Base-by-base conservation (phyloP, 1,140 invertebrate genomes). In the Brachionus calyciflorus region DNA sequence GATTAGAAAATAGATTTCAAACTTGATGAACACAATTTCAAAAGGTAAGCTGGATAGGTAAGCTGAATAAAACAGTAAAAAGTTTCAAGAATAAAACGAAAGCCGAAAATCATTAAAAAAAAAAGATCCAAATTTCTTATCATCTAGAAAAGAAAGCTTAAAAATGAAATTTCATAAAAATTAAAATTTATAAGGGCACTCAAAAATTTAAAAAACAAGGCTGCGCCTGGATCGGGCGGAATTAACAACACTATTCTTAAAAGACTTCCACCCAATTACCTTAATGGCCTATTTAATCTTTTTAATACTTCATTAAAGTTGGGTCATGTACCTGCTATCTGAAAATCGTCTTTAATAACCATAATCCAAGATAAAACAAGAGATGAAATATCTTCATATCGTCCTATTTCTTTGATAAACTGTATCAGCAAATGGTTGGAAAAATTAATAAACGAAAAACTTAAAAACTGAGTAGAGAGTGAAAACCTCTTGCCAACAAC, bases 311-410 rank as follows among this genome's bases (percentile, higher is more conserved):
- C 44, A 17, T 24, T 75, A 21, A 37, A 40, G n/a, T 17, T 30
- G 7, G 69, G 69, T 28, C 41, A 75, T 55, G 10, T 75, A 33
- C 77, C 78, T 17, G 10, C 21, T n/a, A 24, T 14, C 0, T 79
- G 78, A 77, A 76, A 55, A 69, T 33, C 17, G 9, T 63, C 79
- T 0, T 19, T 6, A 0, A 37, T 53, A 6, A 26, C 76, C 1
- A 78, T 77, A 1, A 65, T 79, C 12, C 30, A 70, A 24, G 75
- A 53, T 1, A 80, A 80, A 76, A 10, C 55, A 24, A 12, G 24
- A 0, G 1, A 33, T 2, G 14, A 78, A 10, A 51, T 60, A 0
- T 12, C 4, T 0, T 70, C n/a, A 4, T 79, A 79, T 24, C 1
- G 78, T 7, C 77, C 78, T 1, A 78, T 79, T 19, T 30, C 21